Base-by-base conservation (phyloP, 1,140 invertebrate species). In the Drosophila kanapiae region DNA sequence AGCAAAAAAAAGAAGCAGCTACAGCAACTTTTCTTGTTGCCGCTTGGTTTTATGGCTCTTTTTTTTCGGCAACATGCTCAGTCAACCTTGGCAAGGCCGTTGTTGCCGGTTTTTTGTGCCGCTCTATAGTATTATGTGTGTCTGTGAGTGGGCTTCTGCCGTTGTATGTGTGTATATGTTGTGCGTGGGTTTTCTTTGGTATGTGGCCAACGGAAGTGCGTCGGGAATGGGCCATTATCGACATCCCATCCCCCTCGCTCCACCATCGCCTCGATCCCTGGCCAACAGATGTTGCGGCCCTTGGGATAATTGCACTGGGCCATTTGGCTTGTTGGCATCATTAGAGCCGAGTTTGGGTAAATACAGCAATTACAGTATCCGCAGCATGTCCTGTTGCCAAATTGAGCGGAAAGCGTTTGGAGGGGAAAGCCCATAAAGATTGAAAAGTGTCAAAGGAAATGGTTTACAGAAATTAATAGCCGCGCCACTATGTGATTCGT, bases 21-120 rank as follows among this genome's bases (percentile, higher is more conserved):
- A 59, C 63, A 82, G 63, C 84, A 70, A 78, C 77, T 83, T 88
- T 88, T 88, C 84, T 88, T 77, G 77, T 58, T 80, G 80, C 80
- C 72, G 45, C 64, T 80, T 76, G 57, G 43, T 85, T 71, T 85
- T 77, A 80, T 91, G 74, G 54, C 84, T 83, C 76, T 83, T 88
- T 78, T 78, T 81, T 79, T 78, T 91, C 61, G 82, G 82, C 82
- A 84, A 80, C 85, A 75, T 91, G 80, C 57, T 84, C 83, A 88
- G 78, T 88, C 91, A 92, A 91, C 91, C 91, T 92, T 92, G 91
- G 91, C 91, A 92, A 92, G 91, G 91, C 91, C 91, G 91, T 92
- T 91, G 80, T 80, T 87, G 85, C 91, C 91, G 87, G 91, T 91
- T 92, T 92, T 88, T 91, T 80, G 64, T 67, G 38, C 68, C 45